Percentiles rank a stretch among this genome's conserved stretches.
phyloP scores from a whole-genome alignment of 2,888 invertebrate genomes.

The Empis stercorea region DNA sequence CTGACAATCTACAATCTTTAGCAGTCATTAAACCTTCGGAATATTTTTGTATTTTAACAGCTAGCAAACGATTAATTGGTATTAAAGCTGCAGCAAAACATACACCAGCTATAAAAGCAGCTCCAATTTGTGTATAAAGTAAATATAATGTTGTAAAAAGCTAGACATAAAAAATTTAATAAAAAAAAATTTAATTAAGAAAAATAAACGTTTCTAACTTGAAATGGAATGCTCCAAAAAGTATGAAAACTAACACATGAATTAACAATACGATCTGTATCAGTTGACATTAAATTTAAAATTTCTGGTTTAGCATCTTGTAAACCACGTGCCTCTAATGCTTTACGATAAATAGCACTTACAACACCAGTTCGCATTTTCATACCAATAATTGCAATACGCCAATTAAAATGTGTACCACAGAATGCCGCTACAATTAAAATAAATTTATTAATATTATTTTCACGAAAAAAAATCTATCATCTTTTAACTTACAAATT shows the following conservation, averaged over 20 bases:
- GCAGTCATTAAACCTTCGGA: slow-evolving; percentile 79
- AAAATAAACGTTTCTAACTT: slow-evolving; percentile 39
- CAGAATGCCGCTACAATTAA: slow-evolving; percentile 59
- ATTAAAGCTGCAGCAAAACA: slow-evolving; percentile 75
- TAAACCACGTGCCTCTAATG: slow-evolving; percentile 37
- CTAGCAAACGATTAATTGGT: slow-evolving; percentile 83
- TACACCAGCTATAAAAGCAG: slow-evolving; percentile 84
- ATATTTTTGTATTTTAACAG: slow-evolving; percentile 73
- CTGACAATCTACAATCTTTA: slow-evolving; percentile 80
- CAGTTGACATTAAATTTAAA: slow-evolving; percentile 93
- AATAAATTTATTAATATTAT: too few relatives aligned
- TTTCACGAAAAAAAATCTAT: too few relatives aligned
- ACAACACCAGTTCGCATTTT: slow-evolving; percentile 80
- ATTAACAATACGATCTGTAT: slow-evolving; percentile 88
- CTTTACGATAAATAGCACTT: slow-evolving; percentile 59
- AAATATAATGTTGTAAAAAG: slow-evolving; percentile 68
- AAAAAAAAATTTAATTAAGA: not conserved
- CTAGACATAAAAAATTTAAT: slow-evolving; percentile 38
- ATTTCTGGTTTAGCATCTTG: slow-evolving; percentile 63
- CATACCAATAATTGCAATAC: slow-evolving; percentile 67
- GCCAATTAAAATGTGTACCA: slow-evolving; percentile 81
- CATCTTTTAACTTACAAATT: slow-evolving; percentile 46
- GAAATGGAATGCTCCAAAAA: slow-evolving; percentile 65
- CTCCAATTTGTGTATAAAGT: slow-evolving; percentile 76
- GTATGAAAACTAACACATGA: slow-evolving; percentile 94